A percentile compares a stretch with the other conserved stretches of the same genome.
These are phyloP conservation scores for Polydrusus cervinus DNA, from an alignment of 2,888 invertebrate species.

Conservation along the genomic window DNA sequence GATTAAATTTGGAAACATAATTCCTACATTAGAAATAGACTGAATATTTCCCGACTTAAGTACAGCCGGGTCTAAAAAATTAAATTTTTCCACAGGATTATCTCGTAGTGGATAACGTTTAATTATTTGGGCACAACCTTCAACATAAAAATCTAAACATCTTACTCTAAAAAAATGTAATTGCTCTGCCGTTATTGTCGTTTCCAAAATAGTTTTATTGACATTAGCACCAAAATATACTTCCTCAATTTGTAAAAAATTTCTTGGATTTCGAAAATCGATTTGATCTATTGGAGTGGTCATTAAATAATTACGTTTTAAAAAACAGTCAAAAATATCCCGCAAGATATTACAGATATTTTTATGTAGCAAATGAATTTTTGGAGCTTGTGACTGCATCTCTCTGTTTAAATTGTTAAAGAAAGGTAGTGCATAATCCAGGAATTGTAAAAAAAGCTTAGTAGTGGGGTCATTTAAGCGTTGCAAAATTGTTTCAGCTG, in stretches of 20 bases:
- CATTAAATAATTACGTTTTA: neutral
- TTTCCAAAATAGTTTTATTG: neutral
- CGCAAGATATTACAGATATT: neutral
- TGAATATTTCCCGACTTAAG: neutral
- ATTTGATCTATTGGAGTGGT: neutral
- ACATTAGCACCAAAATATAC: slow-evolving; percentile 1
- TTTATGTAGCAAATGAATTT: neutral
- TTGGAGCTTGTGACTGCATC: neutral
- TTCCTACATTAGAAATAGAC: too few relatives aligned
- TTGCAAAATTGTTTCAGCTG: neutral
- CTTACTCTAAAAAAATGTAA: neutral
- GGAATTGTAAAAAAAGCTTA: neutral
- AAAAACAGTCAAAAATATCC: neutral
- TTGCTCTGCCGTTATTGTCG: neutral
- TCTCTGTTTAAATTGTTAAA: neutral
- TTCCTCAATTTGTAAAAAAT: neutral
- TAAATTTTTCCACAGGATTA: neutral
- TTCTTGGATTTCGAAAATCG: too few relatives aligned
- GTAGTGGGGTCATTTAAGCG: neutral
- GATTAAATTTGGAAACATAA: too few relatives aligned
- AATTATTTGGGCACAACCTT: neutral
- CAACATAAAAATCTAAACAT: neutral
- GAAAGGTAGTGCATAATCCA: neutral
- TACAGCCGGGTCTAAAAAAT: too few relatives aligned
- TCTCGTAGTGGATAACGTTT: neutral